Evolutionary conservation across 2,113 vertebrate species (phyloP).

Genomic region (Blennius ocellaris): DNA sequence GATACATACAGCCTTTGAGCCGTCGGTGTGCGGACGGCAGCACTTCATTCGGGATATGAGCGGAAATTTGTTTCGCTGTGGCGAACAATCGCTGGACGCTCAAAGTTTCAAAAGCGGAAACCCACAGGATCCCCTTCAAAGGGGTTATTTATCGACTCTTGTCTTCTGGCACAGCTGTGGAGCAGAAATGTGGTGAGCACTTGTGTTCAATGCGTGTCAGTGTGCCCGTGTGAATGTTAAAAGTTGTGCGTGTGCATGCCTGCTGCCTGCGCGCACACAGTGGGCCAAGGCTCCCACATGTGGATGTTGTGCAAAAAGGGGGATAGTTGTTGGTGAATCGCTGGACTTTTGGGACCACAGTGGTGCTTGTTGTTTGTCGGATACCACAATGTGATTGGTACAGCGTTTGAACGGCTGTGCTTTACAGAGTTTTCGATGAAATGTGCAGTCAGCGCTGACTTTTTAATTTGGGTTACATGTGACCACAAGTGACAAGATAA

Average conservation of each 20-base stretch:
- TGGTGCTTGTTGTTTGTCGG: not conserved
- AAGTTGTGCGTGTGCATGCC: conserved; percentile 13
- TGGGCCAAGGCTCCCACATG: conserved; percentile 57
- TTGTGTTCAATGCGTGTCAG: conserved; percentile 50
- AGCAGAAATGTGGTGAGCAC: conserved; percentile 68
- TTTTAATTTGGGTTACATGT: not conserved
- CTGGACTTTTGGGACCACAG: conserved; percentile 8
- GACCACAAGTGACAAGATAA: not conserved
- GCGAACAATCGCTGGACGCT: conserved; percentile 53
- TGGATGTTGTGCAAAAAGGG: conserved; percentile 30
- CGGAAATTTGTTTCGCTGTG: conserved; percentile 31
- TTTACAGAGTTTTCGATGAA: not conserved
- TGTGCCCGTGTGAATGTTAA: conserved; percentile 48
- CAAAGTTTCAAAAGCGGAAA: conserved; percentile 49
- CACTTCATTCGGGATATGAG: conserved; percentile 38
- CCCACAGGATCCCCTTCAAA: conserved; percentile 59
- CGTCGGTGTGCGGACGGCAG: conserved; percentile 19
- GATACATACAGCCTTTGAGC: conserved; percentile 35
- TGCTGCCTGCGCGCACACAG: conserved; percentile 8
- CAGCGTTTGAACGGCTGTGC: not conserved
- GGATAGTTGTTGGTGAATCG: conserved; percentile 40
- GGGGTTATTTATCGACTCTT: conserved; percentile 58
- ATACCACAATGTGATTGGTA: not conserved
- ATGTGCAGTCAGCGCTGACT: not conserved
- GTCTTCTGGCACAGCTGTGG: conserved; percentile 62